phyloP scores from a whole-genome alignment of 2,113 vertebrate species.

The Canis aureus region DNA sequence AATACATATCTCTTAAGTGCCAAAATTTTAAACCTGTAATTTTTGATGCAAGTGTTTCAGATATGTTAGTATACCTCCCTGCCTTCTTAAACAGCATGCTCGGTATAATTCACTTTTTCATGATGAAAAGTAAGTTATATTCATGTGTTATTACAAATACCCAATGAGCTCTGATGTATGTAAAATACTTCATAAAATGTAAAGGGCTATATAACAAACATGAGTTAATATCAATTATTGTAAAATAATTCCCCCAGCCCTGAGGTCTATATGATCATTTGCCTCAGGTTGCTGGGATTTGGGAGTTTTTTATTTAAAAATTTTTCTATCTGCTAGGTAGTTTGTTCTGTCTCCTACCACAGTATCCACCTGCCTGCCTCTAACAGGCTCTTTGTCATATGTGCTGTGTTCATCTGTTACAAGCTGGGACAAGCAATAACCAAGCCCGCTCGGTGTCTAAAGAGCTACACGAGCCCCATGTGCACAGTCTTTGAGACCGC shows the following conservation, averaged over 20 bases:
- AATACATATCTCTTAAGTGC: conserved; percentile 78
- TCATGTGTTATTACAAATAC: conserved; percentile 56
- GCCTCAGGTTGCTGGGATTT: conserved; percentile 38
- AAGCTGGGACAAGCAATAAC: not conserved
- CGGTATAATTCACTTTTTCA: conserved; percentile 58
- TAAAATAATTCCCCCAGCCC: conserved; percentile 24
- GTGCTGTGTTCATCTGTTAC: not conserved
- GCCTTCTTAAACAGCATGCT: conserved; percentile 64
- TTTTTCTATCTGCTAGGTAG: conserved; percentile 7
- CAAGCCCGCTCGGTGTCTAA: not conserved
- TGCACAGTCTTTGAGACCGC: not conserved
- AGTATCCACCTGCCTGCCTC: conserved; percentile 6
- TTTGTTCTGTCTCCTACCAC: conserved; percentile 8
- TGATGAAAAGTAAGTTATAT: conserved; percentile 63
- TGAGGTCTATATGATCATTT: conserved; percentile 51
- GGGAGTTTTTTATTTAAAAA: not conserved
- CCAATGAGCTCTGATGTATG: conserved; percentile 49
- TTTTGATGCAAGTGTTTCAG: conserved; percentile 76
- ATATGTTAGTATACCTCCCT: conserved; percentile 67
- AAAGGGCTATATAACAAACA: conserved; percentile 80
- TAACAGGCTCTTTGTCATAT: not conserved
- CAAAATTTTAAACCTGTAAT: conserved; percentile 74
- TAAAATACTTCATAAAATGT: conserved; percentile 67
- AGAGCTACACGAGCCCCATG: not conserved
- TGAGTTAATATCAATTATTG: conserved; percentile 50